Base-by-base conservation (phyloP, 2,113 vertebrate species). In the Nothoprocta pentlandii region DNA sequence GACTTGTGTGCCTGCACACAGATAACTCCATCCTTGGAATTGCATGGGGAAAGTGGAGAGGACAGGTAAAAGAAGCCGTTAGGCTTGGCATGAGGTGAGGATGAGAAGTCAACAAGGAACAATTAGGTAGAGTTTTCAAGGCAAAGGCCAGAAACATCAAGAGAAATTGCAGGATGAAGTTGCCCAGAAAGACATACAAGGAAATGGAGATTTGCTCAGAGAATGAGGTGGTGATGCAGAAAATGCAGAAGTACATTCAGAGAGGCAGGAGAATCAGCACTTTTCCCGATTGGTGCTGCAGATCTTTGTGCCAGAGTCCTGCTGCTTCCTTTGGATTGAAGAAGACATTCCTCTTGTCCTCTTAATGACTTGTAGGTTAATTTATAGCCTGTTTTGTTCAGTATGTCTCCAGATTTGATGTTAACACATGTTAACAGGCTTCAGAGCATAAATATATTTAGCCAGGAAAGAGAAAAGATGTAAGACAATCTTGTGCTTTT, bases 1-100 rank as follows among this genome's bases (percentile, higher is more conserved):
- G 14, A 26, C 85, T 80, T 67, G 34, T 92, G 49, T 80, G 80
- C 63, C 92, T 36, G 47, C 75, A 90, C 78, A 78, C 63, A 95
- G 36, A 59, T 78, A 90, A 19, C 68, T 49, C 47, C 80, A 95
- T 83, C 80, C 88, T 54, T n/a, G 49, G 76, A 66, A 87, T 54
- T 6, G 4, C 1, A 2, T 91, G 79, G 62, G 82, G 87, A 77
- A 94, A 86, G 81, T 20, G 89, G 81, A 74, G 44, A 41, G 63
- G 78, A 36, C 54, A 61, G 44, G 61, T 91, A 28, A 42, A 75
- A 70, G 42, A 71, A 79, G 49, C 42, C 47, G 26, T 63, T 90
- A 26, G 80, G 41, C 51, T 51, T 5, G 26, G 51, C 5, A 10
- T 82, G 41, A 80, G 74, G 23, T 39, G 69, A 30, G 91, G n/a